phyloP scores from a whole-genome alignment of 2,113 vertebrate species.

The Marcusenius ussheri region DNA sequence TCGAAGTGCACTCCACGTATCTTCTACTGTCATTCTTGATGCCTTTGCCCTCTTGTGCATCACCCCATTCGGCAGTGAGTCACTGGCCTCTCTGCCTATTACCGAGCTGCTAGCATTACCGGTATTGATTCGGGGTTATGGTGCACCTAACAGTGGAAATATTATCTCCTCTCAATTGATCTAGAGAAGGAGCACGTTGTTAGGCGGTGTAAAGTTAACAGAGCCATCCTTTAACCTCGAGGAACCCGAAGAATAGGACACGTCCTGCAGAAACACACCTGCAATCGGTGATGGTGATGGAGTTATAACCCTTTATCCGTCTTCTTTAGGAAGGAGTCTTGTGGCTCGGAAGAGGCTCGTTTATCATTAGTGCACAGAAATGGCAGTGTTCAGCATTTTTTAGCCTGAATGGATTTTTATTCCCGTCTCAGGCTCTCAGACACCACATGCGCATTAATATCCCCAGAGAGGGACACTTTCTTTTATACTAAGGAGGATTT shows the following conservation, averaged over 20 bases:
- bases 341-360: neutral
- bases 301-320: neutral
- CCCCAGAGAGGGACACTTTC: neutral
- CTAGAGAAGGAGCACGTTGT: neutral
- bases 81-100: neutral
- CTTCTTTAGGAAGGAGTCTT: neutral
- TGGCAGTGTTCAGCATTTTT: slow-evolving; percentile 5
- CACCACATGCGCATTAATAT: neutral
- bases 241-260: neutral
- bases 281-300: neutral
- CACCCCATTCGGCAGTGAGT: slow-evolving; percentile 4
- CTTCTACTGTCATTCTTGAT: neutral
- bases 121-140: slow-evolving; percentile 6
- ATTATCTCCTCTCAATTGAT: neutral
- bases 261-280: neutral
- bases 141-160: slow-evolving; percentile 5
- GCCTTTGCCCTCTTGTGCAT: slow-evolving; percentile 3
- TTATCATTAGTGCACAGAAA: slow-evolving; percentile 3
- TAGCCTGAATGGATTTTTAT: neutral
- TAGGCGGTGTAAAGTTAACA: neutral
- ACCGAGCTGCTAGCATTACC: neutral
- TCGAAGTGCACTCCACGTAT: neutral
- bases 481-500: neutral
- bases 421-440: neutral
- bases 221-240: neutral